Evolutionary conservation across 1,140 invertebrate genomes (phyloP).

Genomic region (Caenorhabditis tropicalis): DNA sequence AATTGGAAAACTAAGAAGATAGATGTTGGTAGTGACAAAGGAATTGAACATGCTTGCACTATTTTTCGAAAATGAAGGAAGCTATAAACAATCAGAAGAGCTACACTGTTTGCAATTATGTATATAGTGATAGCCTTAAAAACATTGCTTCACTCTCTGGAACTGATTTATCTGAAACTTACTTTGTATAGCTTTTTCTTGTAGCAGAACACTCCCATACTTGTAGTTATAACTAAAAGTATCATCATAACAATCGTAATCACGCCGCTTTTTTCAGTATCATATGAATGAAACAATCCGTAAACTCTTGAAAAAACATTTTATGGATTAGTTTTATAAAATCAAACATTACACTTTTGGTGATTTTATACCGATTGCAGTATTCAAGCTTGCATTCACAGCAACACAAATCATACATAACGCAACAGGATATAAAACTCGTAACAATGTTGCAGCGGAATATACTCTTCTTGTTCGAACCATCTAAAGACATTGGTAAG

Average conservation of each 20-base stretch:
- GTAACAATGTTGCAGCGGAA: background rate
- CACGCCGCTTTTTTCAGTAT: background rate
- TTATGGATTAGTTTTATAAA: background rate
- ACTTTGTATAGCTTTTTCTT: background rate
- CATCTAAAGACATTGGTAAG: background rate
- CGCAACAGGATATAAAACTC: conserved; percentile 10
- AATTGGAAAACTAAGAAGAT: background rate
- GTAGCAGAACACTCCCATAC: background rate
- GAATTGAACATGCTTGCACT: background rate
- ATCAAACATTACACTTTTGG: background rate
- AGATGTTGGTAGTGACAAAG: background rate
- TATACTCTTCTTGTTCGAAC: background rate
- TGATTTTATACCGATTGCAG: no score
- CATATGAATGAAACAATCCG: conserved; percentile 1
- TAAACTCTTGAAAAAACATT: background rate
- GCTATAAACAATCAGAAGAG: background rate
- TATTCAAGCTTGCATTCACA: background rate
- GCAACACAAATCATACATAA: conserved; percentile 9
- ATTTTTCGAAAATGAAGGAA: background rate
- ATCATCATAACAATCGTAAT: background rate
- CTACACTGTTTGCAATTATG: conserved; percentile 5
- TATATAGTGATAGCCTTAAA: background rate
- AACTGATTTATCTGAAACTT: background rate
- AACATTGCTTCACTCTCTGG: background rate
- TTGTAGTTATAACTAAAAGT: background rate